Percentiles rank a stretch among this genome's conserved stretches.
Evolutionary conservation across 2,113 vertebrate genomes (phyloP).

Genomic region (Orycteropus afer): DNA sequence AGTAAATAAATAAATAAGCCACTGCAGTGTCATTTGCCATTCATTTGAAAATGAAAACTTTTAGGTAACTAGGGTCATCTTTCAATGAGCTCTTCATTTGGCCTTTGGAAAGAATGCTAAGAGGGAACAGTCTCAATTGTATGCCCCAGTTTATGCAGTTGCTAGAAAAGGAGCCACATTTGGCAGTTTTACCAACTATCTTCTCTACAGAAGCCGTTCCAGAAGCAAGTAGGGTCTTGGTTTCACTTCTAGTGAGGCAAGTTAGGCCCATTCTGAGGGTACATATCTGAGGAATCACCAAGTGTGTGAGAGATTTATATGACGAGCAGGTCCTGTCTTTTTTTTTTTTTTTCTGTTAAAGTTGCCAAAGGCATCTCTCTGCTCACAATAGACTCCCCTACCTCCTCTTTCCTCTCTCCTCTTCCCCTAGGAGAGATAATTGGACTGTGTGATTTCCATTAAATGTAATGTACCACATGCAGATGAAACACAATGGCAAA

Average conservation of each 20-base stretch:
- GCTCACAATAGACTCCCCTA: constrained; percentile 63
- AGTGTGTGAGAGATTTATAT: not conserved
- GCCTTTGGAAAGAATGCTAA: not conserved
- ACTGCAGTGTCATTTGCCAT: not conserved
- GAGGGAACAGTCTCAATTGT: not conserved
- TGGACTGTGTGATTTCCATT: constrained; percentile 80
- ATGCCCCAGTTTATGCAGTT: not conserved
- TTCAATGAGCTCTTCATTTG: not conserved
- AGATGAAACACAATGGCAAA: constrained; percentile 80
- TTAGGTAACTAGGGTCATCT: not conserved
- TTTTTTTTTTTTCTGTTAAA: not conserved
- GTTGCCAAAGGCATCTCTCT: constrained; percentile 57
- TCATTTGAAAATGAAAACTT: constrained; percentile 27
- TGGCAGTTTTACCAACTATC: not conserved
- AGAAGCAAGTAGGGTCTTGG: not conserved
- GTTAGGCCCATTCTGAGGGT: not conserved
- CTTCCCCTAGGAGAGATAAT: constrained; percentile 76
- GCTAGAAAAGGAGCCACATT: not conserved
- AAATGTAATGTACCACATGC: constrained; percentile 80
- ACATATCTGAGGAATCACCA: not conserved
- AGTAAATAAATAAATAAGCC: no score
- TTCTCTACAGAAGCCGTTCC: not conserved
- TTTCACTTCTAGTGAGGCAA: not conserved
- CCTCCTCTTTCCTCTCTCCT: constrained; percentile 44
- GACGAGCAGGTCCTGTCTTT: constrained; percentile 7